Evolutionary conservation across 1,140 invertebrate genomes (phyloP).

Genomic region (Trichogramma pretiosum): DNA sequence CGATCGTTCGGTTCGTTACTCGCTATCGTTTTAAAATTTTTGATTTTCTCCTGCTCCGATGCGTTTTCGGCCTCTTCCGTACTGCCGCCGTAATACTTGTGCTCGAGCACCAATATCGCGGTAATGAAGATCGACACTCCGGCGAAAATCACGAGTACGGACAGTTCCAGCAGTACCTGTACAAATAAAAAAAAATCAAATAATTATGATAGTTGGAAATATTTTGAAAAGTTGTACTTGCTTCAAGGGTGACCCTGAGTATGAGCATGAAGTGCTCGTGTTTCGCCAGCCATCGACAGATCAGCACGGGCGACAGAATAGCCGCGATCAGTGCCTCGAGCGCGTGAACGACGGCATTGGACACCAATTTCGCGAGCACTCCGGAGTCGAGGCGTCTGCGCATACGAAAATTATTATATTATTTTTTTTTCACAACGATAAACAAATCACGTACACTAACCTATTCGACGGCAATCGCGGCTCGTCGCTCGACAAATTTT

Average conservation of each 20-base stretch:
- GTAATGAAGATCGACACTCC: conserved; percentile 27
- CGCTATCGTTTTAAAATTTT: not conserved
- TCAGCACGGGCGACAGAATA: conserved; percentile 19
- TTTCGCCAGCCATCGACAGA: conserved; percentile 23
- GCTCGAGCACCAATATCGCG: conserved; percentile 20
- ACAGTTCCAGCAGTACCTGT: conserved; percentile 27
- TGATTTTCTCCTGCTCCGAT: no score
- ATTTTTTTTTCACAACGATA: no score
- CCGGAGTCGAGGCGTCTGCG: no score
- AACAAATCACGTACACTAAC: no score
- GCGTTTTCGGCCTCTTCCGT: no score
- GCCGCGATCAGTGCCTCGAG: conserved; percentile 22
- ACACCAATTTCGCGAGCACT: conserved; percentile 14
- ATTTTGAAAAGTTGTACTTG: no score
- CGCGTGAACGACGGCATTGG: conserved; percentile 19
- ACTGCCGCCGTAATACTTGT: conserved; percentile 14
- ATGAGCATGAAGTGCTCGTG: conserved; percentile 21
- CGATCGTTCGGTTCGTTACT: not conserved
- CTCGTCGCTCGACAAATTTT: no score
- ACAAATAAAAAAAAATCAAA: not conserved
- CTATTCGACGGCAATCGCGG: no score
- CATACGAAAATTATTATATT: no score
- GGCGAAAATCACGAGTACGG: conserved; percentile 28
- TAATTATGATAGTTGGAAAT: no score
- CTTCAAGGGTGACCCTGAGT: conserved; percentile 22